Base-by-base conservation (phyloP, 2,888 invertebrate genomes). In the Latrodectus hesperus region DNA sequence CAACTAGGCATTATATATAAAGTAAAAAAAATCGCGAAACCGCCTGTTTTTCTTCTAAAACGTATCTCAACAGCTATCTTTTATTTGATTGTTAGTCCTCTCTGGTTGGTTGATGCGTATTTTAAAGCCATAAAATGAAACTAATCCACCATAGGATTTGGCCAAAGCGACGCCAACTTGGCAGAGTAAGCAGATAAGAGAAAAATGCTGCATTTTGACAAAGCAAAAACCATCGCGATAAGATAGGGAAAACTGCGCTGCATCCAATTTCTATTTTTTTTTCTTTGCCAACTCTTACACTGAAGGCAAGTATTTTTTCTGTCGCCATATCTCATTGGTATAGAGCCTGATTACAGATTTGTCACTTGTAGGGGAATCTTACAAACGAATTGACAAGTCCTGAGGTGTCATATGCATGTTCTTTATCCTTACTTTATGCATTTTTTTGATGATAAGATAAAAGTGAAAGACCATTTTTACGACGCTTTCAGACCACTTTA, bases 191-290 rank as follows among this genome's bases (percentile, higher is more conserved):
- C 38, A 38, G 81, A 81, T 81, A 81, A 81, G 65, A 17, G 5
- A 74, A 74, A 67, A 81, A 81, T 81, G 74, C 38, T 14, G 52
- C 81, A 26, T 53, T 65, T 77, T 77, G n/a, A 38, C 38, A 16
- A 5, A 60, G 52, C 6, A 65, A 81, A 74, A 81, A 67, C 26
- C 22, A 22, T 12, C 11, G 12, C 67, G 81, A 81, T 81, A 81
- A 77, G 51, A 65, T 11, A 11, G 22, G 53, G 72, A 72, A 74
- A 52, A 74, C 81, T 12, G 49, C 4, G 38, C 4, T 6, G 16
- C 71, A 71, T 53, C 51, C 17, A 70, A 64, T 80, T 72, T 80
- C 80, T 72, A 9, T 73, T 51, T 53, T 65, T 53, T 65, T 67
- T 53, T 65, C 67, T 53, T 81, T 38, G 22, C 6, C 5, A 12